phyloP scores from a whole-genome alignment of 2,888 invertebrate genomes.

The Pherbina coryleti region DNA sequence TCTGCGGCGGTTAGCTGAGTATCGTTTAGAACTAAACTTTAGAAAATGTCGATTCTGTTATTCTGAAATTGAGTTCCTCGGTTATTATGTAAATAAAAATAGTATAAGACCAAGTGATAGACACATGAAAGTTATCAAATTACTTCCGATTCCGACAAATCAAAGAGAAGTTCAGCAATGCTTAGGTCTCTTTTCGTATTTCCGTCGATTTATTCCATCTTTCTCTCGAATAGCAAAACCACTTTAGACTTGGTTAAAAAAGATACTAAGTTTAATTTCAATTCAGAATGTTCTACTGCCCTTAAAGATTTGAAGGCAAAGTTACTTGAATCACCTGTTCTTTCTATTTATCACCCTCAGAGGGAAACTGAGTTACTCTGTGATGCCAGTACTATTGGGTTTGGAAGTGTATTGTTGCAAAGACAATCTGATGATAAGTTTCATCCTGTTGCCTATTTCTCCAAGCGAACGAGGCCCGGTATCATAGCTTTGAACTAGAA shows the following conservation, averaged over 20 bases:
- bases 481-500: not conserved
- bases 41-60: not conserved
- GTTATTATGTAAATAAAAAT: not conserved
- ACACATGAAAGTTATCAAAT: too few species aligned
- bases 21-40: not conserved
- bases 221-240: not conserved
- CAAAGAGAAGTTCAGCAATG: not conserved
- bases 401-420: slow-evolving; percentile 20
- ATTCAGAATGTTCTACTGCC: not conserved
- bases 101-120: too few species aligned
- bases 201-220: not conserved
- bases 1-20: not conserved
- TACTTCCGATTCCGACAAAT: not conserved
- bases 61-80: too few species aligned
- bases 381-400: not conserved
- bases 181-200: slow-evolving; percentile 4
- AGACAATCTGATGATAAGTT: not conserved
- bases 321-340: not conserved
- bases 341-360: not conserved
- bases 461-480: slow-evolving; percentile 1
- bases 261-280: not conserved
- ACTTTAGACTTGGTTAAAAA: not conserved
- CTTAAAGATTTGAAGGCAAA: slow-evolving; percentile 3
- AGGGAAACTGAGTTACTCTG: slow-evolving; percentile 8
- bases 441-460: slow-evolving; percentile 25